phyloP scores from a whole-genome alignment of 2,888 invertebrate species.

The Yponomeuta cagnagella region DNA sequence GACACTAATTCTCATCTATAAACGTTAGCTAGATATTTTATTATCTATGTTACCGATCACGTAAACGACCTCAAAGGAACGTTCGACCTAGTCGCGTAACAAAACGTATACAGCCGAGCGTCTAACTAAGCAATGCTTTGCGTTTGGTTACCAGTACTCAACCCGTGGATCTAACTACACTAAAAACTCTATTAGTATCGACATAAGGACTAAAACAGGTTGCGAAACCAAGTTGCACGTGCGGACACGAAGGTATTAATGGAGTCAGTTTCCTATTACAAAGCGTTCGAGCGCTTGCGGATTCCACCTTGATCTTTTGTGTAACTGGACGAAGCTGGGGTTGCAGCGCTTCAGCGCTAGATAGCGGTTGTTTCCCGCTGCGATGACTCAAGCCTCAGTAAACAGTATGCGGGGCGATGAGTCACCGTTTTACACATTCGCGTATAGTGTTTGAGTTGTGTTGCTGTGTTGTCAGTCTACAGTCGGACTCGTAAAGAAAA shows the following conservation, averaged over 20 bases:
- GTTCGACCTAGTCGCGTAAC: conserved; percentile 72
- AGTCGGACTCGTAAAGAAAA: conserved; percentile 68
- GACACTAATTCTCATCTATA: conserved; percentile 39
- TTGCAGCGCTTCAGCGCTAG: conserved; percentile 60
- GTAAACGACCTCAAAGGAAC: conserved; percentile 73
- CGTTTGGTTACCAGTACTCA: conserved; percentile 45
- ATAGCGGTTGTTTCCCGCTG: conserved; percentile 36
- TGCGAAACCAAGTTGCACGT: conserved; percentile 53
- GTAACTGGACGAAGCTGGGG: conserved; percentile 27
- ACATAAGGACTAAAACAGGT: conserved; percentile 44
- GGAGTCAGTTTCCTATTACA: conserved; percentile 52
- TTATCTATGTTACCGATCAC: conserved; percentile 37
- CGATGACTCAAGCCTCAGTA: conserved; percentile 75
- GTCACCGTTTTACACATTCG: conserved; percentile 77
- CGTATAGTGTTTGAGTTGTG: conserved; percentile 71
- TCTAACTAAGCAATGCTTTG: conserved; percentile 69
- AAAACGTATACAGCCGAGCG: conserved; percentile 53
- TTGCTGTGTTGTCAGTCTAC: conserved; percentile 67
- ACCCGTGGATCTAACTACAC: conserved; percentile 21
- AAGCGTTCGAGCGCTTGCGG: conserved; percentile 58
- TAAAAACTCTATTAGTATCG: conserved; percentile 28
- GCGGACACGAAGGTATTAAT: conserved; percentile 73
- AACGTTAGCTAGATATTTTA: conserved; percentile 35
- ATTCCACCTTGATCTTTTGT: conserved; percentile 32
- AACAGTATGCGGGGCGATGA: conserved; percentile 77